These are phyloP conservation scores for Bathynomus jamesi DNA, from an alignment of 1,140 invertebrate species.

Conservation along the genomic window DNA sequence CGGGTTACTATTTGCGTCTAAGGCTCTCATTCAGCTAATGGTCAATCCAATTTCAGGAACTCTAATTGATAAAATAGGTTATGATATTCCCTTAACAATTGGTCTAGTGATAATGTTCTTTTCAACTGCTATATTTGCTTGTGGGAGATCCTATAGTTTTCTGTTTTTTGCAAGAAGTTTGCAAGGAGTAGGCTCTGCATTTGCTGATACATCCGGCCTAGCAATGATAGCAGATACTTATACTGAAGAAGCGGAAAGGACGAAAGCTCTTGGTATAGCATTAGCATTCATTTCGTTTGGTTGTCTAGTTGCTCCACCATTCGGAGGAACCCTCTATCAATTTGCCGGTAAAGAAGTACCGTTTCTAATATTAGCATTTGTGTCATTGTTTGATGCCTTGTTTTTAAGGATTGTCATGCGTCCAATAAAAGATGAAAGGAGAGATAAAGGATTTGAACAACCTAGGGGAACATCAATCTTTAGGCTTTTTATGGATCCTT, in stretches of 20 bases:
- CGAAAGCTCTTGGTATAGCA: slow-evolving; percentile 76
- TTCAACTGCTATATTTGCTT: slow-evolving; percentile 96
- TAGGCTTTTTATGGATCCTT: slow-evolving; percentile 91
- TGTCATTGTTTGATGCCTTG: slow-evolving; percentile 88
- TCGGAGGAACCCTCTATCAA: slow-evolving; percentile 93
- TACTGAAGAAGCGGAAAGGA: slow-evolving; percentile 87
- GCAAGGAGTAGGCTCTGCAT: slow-evolving; percentile 97
- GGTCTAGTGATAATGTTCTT: slow-evolving; percentile 96
- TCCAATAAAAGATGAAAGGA: slow-evolving; percentile 72
- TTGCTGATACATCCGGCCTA: slow-evolving; percentile 94
- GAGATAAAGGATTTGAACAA: slow-evolving; percentile 56
- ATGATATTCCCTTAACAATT: slow-evolving; percentile 99
- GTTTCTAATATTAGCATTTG: slow-evolving; percentile 88
- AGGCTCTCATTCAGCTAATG: slow-evolving; percentile 96
- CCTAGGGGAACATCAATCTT: slow-evolving; percentile 71
- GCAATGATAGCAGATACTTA: slow-evolving; percentile 98
- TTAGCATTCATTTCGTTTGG: slow-evolving; percentile 97
- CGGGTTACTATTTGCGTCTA: slow-evolving; percentile 94
- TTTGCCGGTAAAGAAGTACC: slow-evolving; percentile 97
- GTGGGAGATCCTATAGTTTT: slow-evolving; percentile 87
- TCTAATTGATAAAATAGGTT: slow-evolving; percentile 95
- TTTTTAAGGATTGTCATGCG: slow-evolving; percentile 96
- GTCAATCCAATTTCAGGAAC: slow-evolving; percentile 97
- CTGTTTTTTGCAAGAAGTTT: slow-evolving; percentile 95
- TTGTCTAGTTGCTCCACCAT: slow-evolving; percentile 98